Conservation (phyloP, 2,113 vertebrate genomes). For the Vulpes vulpes region DNA sequence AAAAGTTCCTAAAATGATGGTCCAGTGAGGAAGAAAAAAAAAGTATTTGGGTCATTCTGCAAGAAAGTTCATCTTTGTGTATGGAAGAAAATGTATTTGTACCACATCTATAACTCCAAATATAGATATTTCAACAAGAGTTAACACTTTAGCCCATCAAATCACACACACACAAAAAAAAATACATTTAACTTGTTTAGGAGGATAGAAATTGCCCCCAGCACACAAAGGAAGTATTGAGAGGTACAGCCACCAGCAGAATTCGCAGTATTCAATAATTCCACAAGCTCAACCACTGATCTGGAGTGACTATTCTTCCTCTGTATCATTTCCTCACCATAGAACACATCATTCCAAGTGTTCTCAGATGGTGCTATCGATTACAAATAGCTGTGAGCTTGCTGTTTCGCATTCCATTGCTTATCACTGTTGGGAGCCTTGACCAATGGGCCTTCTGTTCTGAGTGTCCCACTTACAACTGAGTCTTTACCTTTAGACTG, state of each 20-base stretch:
- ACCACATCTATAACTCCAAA: neutral
- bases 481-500: neutral
- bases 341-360: neutral
- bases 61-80: neutral
- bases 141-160: neutral
- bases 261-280: neutral
- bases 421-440: neutral
- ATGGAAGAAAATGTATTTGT: constrained; percentile 27
- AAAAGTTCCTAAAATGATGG: constrained; percentile 7
- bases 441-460: neutral
- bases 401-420: neutral
- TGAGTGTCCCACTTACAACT: neutral
- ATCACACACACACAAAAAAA: neutral
- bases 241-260: neutral
- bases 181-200: neutral
- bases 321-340: neutral
- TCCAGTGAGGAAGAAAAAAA: neutral
- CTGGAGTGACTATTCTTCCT: neutral
- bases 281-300: neutral
- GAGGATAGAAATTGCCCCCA: neutral
- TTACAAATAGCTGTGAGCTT: neutral
- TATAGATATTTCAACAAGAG: neutral
- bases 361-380: neutral
- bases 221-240: neutral
- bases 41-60: constrained; percentile 23